Base-by-base conservation (phyloP, 1,140 invertebrate genomes). In the Drosophila varians region DNA sequence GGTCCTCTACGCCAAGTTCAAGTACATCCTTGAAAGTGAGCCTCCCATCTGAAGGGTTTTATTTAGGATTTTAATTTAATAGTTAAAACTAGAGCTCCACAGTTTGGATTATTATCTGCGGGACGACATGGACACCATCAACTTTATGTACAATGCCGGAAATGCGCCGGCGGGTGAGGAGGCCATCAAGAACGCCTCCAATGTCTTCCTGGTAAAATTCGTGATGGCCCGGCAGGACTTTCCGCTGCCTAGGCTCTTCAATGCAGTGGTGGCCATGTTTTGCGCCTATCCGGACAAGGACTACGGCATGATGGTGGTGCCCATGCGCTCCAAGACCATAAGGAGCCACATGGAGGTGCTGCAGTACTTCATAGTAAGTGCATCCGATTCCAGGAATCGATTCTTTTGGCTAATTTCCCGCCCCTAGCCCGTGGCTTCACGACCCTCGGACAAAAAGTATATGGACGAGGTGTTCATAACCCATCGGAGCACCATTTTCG, bases 281-380 rank as follows among this genome's bases (percentile, higher is more conserved):
- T 61, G 69, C 1, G 89, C 77, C 1, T 89, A 71, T 74, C 88
- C 89, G 0, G 68, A 90, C 8, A 70, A 70, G 6, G 84, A 90
- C 9, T 90, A 90, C 48, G 90, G 89, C 49, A 46, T 90, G 2
- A 62, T 90, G 57, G 19, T 51, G 0, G 18, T 89, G 0, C 25
- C 58, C 0, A 54, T 56, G 18, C 49, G 18, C 0, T 0, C 8
- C 8, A 52, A 43, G 1, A 11, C 28, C 2, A 16, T 54, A 5
- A 56, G 31, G 7, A 71, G 53, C 19, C 43, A 64, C 9, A 0
- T 23, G 2, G 77, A 86, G 26, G 49, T 78, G 11, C 45, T 90
- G 2, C 65, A 82, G 11, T 90, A 87, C 47, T 90, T 90, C 26
- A 68, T 79, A 53, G 84, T 62, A 49, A 72, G 65, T 43, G 8